Evolutionary conservation across 2,113 vertebrate species (phyloP).

Genomic region (Malaclemys terrapin): DNA sequence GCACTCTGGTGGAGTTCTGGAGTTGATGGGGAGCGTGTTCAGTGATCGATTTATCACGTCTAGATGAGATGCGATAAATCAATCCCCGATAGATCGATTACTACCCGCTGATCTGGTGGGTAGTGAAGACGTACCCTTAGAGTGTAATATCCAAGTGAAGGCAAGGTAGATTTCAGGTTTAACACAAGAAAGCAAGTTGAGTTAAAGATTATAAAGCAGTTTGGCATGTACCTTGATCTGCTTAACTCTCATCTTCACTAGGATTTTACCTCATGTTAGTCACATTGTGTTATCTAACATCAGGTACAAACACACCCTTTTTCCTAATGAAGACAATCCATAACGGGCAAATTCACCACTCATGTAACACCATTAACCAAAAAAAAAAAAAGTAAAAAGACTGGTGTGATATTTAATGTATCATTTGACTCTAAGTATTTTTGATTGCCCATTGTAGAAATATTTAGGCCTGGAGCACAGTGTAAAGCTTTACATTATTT

Average conservation of each 20-base stretch:
- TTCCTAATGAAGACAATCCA: neutral
- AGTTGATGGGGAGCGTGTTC: too few species aligned
- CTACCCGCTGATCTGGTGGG: too few species aligned
- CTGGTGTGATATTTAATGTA: neutral
- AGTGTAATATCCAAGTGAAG: neutral
- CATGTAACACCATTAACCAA: neutral
- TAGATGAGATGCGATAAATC: too few species aligned
- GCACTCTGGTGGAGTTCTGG: too few species aligned
- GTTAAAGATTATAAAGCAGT: neutral
- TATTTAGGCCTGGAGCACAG: neutral
- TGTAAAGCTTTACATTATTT: neutral
- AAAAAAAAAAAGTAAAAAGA: neutral
- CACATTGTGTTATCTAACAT: neutral
- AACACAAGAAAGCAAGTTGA: neutral
- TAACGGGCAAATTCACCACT: neutral
- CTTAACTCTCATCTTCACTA: neutral
- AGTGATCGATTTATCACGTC: too few species aligned
- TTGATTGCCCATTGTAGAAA: neutral
- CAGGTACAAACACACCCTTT: neutral
- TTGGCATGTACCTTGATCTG: neutral
- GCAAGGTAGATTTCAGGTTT: neutral
- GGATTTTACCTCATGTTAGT: neutral
- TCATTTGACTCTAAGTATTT: neutral
- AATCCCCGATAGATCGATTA: too few species aligned
- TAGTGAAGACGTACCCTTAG: too few species aligned